Percentiles rank a stretch among this genome's conserved stretches.
Evolutionary conservation across 1,140 invertebrate genomes (phyloP).

Genomic region (Aporrectodea caliginosa): DNA sequence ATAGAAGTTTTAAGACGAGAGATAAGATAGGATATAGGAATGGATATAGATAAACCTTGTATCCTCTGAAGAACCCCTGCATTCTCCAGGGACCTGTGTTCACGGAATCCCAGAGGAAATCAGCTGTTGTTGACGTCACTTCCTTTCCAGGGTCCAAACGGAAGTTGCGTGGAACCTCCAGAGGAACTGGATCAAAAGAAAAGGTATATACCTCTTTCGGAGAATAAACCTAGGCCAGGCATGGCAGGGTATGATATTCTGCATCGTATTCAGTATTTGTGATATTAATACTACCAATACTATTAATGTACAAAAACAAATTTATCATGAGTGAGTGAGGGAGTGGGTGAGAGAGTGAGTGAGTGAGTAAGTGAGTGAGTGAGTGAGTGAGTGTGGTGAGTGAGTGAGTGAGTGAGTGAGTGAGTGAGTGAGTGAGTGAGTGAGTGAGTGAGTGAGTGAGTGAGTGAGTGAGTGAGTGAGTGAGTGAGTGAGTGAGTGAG

Average conservation of each 20-base stretch:
- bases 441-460: slow-evolving; percentile 11
- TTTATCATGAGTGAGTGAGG: too few relatives aligned
- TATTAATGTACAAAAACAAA: too few relatives aligned
- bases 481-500: slow-evolving; percentile 19
- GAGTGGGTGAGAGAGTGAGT: too few relatives aligned
- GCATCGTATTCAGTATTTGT: too few relatives aligned
- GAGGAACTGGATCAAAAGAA: slow-evolving; percentile 21
- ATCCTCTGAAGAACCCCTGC: slow-evolving; percentile 31
- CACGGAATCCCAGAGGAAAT: slow-evolving; percentile 29
- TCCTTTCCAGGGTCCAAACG: slow-evolving; percentile 25
- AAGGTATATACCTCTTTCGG: too few relatives aligned
- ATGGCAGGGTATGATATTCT: too few relatives aligned
- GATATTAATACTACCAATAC: too few relatives aligned
- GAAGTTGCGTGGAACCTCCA: slow-evolving; percentile 30
- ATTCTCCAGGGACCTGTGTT: slow-evolving; percentile 34
- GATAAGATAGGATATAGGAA: background rate
- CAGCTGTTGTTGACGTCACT: slow-evolving; percentile 19
- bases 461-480: slow-evolving; percentile 18
- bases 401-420: too few relatives aligned
- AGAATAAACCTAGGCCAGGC: too few relatives aligned
- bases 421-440: slow-evolving; percentile 11
- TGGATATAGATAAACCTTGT: slow-evolving; percentile 24
- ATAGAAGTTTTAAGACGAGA: background rate
- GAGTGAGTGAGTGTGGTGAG: too few relatives aligned
- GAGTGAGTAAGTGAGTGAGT: too few relatives aligned